Evolutionary conservation across 2,797 vertebrate genomes (phyloP), one percentile per base, ranked within the genome.

Genomic region (Poeciliopsis presidionis): DNA sequence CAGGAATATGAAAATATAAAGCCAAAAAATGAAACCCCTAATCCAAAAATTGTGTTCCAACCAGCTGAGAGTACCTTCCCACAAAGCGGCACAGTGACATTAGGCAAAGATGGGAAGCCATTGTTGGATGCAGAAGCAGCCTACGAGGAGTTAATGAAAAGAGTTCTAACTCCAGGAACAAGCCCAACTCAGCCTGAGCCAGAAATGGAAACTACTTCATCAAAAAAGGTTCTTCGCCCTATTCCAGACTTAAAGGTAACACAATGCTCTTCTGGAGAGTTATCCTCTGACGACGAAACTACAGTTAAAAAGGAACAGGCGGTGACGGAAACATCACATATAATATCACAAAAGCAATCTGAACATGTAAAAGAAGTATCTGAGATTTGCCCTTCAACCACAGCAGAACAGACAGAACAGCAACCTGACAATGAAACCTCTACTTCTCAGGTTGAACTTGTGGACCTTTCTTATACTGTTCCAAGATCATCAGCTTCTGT

Each of bases 171-270:
- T 74, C 97, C 97, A 43, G 97, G 96, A 79, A 96, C 96, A 73
- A 98, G 97, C 92, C 97, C 97, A 79, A 97, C 96, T 75, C 96
- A 97, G 51, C 87, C 92, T 72, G 85, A 90, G 69, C 89, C 95
- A 77, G 95, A 88, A 71, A 73, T 81, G 4, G 96, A 94, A 81
- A 90, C 76, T 49, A 77, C 86, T 20, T 93, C 94, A 70, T 92
- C 90, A 75, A 96, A 94, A 92, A 96, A 95, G 79, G 90, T 96
- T 79, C 95, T 97, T 49, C 95, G 96, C 74, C 96, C 97, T 75
- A 99, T 99, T 87, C 99, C 99, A 86, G 98, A 99, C 94, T 95
- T 99, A 87, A 99, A 94, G 93, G 98, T 99, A 89, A 99, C 98
- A 4, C 98, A 99, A 76, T 99, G 99, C 87, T 99, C 99, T 87